Base-by-base conservation (phyloP, 2,888 invertebrate genomes). In the Lycophotia porphyrea region DNA sequence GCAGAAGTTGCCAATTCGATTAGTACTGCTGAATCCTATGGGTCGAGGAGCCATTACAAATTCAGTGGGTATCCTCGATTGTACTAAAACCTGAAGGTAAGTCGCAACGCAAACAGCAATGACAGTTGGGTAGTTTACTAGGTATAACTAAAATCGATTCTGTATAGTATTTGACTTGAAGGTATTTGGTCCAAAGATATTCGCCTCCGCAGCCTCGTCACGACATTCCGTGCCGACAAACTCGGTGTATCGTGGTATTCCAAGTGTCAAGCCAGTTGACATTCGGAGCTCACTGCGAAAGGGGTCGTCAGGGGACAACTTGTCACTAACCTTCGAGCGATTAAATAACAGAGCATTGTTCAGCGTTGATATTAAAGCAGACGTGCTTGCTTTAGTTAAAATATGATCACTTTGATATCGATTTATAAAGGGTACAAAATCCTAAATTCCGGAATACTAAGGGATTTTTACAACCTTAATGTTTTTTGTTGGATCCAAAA, bases 101-200 rank as follows among this genome's bases (percentile, higher is more conserved):
- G 71, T 82, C 74, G 66, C 72, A 74, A 64, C 67, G 67, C 64
- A 64, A 76, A 68, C 76, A 36, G 67, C 64, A 78, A 81, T 74
- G 47, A 55, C n/a, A 52, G 52, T 70, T 58, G 34, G 47, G 27
- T 71, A 70, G 66, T 60, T 70, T 71, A 72, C 65, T 65, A 63
- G 39, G 18, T 39, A 76, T 69, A 78, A 52, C 78, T 78, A 71
- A 79, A 80, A 82, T 82, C 82, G 73, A 84, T 79, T 77, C 66
- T 61, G 78, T 79, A 71, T 80, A 81, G 88, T 85, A 88, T 91
- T 89, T 81, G 84, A 85, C 86, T 86, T 79, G 75, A 78, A 87
- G 88, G 88, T 86, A 91, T 90, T 91, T 87, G 85, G 86, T 86
- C 82, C 84, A 74, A 87, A 90, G 87, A 87, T 89, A 92, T 92